Evolutionary conservation across 2,888 invertebrate genomes (phyloP).

Genomic region (Chironomus riparius): DNA sequence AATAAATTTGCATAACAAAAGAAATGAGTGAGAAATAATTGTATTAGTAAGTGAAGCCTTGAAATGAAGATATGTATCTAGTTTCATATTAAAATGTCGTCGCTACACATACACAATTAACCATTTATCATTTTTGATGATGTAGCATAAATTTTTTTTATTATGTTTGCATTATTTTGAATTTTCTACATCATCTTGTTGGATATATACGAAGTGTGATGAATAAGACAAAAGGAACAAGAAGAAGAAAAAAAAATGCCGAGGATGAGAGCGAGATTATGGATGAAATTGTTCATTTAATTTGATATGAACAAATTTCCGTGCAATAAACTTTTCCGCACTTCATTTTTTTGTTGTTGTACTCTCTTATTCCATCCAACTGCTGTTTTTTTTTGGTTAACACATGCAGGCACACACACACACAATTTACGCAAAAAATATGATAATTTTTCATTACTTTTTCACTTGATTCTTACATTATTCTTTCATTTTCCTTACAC

Average conservation of each 20-base stretch:
- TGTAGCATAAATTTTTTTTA: neutral
- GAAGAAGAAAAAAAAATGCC: too few species aligned
- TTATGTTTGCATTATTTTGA: neutral
- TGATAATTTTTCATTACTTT: neutral
- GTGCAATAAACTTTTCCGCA: too few species aligned
- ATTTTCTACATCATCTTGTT: too few species aligned
- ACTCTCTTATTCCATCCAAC: neutral
- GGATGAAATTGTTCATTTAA: too few species aligned
- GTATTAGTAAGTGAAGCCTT: slow-evolving; percentile 17
- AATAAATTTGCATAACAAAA: slow-evolving; percentile 25
- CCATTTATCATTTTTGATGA: neutral
- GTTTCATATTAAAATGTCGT: neutral
- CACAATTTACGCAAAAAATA: too few species aligned
- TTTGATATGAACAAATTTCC: too few species aligned
- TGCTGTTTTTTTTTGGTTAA: neutral
- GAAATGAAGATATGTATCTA: neutral
- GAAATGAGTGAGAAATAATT: neutral
- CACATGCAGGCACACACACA: neutral
- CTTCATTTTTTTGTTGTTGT: neutral
- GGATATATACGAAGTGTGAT: too few species aligned
- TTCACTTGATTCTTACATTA: neutral
- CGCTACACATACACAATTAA: neutral
- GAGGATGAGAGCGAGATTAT: too few species aligned
- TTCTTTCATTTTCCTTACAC: neutral
- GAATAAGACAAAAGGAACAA: too few species aligned